Percentiles rank a stretch among this genome's conserved stretches.
phyloP scores from a whole-genome alignment of 2,113 vertebrate species.

The Fukomys damarensis region DNA sequence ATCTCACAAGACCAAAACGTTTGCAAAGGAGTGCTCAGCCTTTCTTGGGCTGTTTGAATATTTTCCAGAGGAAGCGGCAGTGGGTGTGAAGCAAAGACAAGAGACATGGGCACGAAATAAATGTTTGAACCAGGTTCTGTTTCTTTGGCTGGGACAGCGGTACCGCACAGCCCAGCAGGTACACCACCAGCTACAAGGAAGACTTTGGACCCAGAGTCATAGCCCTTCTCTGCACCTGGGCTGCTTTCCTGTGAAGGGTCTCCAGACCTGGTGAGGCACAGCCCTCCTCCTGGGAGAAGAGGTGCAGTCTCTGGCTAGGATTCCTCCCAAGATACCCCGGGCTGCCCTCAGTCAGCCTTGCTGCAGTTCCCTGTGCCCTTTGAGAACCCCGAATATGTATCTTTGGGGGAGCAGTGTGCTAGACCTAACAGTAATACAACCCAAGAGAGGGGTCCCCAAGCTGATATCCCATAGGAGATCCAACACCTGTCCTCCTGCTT shows the following conservation, averaged over 20 bases:
- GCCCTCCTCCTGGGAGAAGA: not conserved
- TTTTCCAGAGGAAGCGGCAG: not conserved
- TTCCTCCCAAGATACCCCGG: not conserved
- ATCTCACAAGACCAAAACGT: slow-evolving; percentile 39
- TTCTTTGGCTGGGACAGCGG: not conserved
- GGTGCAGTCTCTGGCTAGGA: rapidly evolving
- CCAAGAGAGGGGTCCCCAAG: not conserved
- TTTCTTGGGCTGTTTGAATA: not conserved
- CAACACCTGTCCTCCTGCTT: not conserved
- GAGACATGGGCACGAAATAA: not conserved
- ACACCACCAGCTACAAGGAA: not conserved
- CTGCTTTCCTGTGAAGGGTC: not conserved
- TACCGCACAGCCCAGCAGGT: rapidly evolving
- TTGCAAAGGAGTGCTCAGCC: not conserved
- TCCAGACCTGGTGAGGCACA: not conserved
- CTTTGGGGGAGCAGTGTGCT: not conserved
- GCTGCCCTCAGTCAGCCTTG: not conserved
- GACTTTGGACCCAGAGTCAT: not conserved
- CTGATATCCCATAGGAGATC: not conserved
- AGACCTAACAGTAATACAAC: not conserved
- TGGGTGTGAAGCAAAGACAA: not conserved
- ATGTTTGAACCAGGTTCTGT: not conserved
- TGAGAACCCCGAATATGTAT: not conserved
- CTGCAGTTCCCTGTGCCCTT: not conserved
- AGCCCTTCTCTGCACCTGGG: not conserved